A percentile compares a stretch with the other conserved stretches of the same genome.
phyloP scores from a whole-genome alignment of 1,140 invertebrate species.

The Xylocopa sonorina region DNA sequence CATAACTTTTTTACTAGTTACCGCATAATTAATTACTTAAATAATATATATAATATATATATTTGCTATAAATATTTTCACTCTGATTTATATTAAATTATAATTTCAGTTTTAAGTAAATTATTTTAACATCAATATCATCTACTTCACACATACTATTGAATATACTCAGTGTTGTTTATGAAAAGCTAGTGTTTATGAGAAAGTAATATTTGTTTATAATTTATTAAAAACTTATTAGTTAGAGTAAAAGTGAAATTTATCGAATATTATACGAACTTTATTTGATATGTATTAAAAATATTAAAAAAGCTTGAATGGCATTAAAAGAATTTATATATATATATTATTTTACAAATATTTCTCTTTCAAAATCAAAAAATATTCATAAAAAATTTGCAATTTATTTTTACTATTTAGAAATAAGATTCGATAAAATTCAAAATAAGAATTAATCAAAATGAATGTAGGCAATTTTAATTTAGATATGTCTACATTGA shows the following conservation, averaged over 20 bases:
- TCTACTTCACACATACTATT: neutral
- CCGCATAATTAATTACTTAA: slow-evolving; percentile 37
- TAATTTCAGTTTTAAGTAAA: slow-evolving; percentile 38
- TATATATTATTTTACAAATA: slow-evolving; percentile 38
- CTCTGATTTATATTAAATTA: slow-evolving; percentile 47
- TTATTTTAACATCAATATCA: slow-evolving; percentile 11
- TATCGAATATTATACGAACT: slow-evolving; percentile 13
- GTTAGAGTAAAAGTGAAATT: slow-evolving; percentile 10
- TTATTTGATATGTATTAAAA: slow-evolving; percentile 19
- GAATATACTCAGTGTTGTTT: slow-evolving; percentile 7
- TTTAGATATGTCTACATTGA: neutral
- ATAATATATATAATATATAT: slow-evolving; percentile 19
- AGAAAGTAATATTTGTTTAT: slow-evolving; percentile 39
- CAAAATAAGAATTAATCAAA: slow-evolving; percentile 9
- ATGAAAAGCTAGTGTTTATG: slow-evolving; percentile 20
- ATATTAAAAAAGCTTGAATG: slow-evolving; percentile 11
- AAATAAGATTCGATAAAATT: slow-evolving; percentile 13
- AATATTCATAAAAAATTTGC: slow-evolving; percentile 1
- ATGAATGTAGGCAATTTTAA: slow-evolving; percentile 12
- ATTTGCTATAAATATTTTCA: slow-evolving; percentile 34
- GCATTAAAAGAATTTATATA: slow-evolving; percentile 10
- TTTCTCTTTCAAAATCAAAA: slow-evolving; percentile 1
- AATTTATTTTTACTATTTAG: slow-evolving; percentile 23
- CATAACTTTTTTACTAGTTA: slow-evolving; percentile 41
- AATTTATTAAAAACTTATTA: slow-evolving; percentile 15